These are phyloP conservation scores for Rhadinocentrus ornatus DNA, from an alignment of 2,797 vertebrate genomes.

Conservation along the genomic window DNA sequence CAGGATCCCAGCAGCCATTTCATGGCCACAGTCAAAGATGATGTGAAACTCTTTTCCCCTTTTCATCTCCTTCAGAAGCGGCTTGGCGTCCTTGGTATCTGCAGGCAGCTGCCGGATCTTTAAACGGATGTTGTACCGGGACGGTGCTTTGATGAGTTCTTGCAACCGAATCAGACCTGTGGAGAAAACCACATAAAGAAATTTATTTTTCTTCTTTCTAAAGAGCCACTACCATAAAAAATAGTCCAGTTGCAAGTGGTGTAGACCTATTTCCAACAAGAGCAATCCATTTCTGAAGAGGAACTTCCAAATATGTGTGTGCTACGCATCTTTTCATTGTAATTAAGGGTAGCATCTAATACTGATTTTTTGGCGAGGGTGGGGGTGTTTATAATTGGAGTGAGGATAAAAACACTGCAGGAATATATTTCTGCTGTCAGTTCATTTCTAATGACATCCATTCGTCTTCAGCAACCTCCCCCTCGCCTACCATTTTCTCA, in stretches of 20 bases:
- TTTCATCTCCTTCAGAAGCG: conserved; percentile 98
- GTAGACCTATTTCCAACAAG: conserved; percentile 2
- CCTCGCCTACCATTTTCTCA: conserved; percentile 13
- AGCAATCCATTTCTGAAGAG: conserved; percentile 29
- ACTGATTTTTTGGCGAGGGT: conserved; percentile 46
- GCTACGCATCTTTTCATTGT: conserved; percentile 40
- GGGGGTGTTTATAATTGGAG: conserved; percentile 58
- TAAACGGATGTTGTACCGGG: conserved; percentile 95
- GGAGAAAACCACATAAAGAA: conserved; percentile 6
- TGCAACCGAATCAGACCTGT: conserved; percentile 96
- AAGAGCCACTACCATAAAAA: conserved; percentile 6
- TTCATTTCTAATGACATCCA: conserved; percentile 58
- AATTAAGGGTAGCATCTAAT: conserved; percentile 52
- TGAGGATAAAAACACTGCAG: conserved; percentile 47
- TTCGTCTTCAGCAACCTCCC: conserved; percentile 12
- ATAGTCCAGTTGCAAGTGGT: not conserved
- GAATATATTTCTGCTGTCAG: conserved; percentile 54
- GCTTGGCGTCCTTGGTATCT: conserved; percentile 96
- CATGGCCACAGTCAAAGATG: conserved; percentile 97
- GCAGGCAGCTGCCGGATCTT: conserved; percentile 96
- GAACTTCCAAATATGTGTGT: conserved; percentile 47
- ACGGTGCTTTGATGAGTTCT: conserved; percentile 98
- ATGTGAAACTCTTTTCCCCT: conserved; percentile 97
- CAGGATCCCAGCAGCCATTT: conserved; percentile 96
- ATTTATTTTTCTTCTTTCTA: not conserved